Conservation (phyloP, 2,888 invertebrate species). For the Conus canariensis region DNA sequence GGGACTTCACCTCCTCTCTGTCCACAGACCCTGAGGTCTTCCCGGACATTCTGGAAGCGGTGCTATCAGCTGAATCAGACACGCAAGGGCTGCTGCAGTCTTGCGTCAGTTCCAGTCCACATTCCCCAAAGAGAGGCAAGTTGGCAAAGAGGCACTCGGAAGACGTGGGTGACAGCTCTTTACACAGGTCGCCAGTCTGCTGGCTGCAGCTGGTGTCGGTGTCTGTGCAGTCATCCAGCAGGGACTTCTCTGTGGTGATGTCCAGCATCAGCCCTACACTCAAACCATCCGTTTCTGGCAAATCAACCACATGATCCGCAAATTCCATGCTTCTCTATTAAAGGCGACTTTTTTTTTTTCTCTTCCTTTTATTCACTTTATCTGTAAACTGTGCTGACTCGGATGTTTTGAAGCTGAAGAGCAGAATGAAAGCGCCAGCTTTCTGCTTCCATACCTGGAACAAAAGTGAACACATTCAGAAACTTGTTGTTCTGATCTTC, state of each 20-base stretch:
- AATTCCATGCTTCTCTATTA: conserved; percentile 9
- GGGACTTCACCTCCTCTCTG: not conserved
- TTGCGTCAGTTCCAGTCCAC: conserved; percentile 35
- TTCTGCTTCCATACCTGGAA: too few relatives aligned
- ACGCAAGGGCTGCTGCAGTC: conserved; percentile 31
- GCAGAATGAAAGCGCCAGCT: too few relatives aligned
- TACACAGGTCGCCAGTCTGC: conserved; percentile 35
- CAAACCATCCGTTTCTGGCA: not conserved
- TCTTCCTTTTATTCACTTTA: too few relatives aligned
- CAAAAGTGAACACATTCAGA: too few relatives aligned
- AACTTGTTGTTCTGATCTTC: too few relatives aligned
- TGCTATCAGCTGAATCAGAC: conserved; percentile 20
- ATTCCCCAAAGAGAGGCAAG: conserved; percentile 37
- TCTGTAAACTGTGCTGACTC: too few relatives aligned
- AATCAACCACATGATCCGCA: not conserved
- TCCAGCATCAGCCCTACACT: conserved; percentile 38
- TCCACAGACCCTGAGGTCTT: not conserved
- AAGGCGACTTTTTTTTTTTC: too few relatives aligned
- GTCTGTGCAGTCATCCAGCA: not conserved
- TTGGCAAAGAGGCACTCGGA: conserved; percentile 39
- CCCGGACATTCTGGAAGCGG: not conserved
- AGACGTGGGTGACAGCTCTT: conserved; percentile 34
- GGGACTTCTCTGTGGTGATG: conserved; percentile 7
- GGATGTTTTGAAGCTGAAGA: too few relatives aligned
- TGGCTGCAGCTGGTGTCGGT: conserved; percentile 30